phyloP scores from a whole-genome alignment of 2,113 vertebrate species.

The Tachysurus fulvidraco region DNA sequence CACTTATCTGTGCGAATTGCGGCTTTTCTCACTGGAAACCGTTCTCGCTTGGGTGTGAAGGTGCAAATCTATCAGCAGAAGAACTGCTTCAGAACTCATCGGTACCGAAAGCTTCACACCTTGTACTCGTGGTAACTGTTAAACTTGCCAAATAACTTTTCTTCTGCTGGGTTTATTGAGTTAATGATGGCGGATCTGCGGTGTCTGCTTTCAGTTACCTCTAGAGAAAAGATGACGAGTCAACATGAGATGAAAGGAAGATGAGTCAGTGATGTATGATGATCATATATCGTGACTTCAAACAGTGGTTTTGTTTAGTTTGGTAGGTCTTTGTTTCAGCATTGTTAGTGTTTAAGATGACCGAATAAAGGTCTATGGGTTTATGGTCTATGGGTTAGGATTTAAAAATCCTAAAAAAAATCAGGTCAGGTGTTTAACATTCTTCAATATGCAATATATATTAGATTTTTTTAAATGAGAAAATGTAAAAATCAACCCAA shows the following conservation, averaged over 20 bases:
- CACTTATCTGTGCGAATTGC: conserved; percentile 6
- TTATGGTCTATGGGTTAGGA: too few relatives aligned
- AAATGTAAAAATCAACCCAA: neutral
- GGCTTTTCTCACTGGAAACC: neutral
- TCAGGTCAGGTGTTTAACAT: neutral
- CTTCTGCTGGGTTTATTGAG: neutral
- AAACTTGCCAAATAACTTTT: conserved; percentile 3
- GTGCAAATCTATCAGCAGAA: conserved; percentile 9
- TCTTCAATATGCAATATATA: neutral
- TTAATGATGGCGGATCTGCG: neutral
- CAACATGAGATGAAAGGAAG: conserved; percentile 17
- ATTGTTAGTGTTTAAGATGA: neutral
- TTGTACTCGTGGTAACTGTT: conserved; percentile 2
- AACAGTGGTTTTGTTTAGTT: neutral
- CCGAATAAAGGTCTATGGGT: neutral
- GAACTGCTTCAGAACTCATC: neutral
- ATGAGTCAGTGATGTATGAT: conserved; percentile 3
- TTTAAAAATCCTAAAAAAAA: neutral
- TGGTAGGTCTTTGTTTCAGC: neutral
- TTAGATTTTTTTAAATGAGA: neutral
- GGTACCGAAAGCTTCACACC: conserved; percentile 2
- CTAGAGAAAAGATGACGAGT: neutral
- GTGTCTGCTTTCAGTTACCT: conserved; percentile 28
- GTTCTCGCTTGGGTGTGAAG: conserved; percentile 20
- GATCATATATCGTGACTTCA: conserved; percentile 9